Evolutionary conservation across 2,113 vertebrate genomes (phyloP).

Genomic region (Brachyistius frenatus): DNA sequence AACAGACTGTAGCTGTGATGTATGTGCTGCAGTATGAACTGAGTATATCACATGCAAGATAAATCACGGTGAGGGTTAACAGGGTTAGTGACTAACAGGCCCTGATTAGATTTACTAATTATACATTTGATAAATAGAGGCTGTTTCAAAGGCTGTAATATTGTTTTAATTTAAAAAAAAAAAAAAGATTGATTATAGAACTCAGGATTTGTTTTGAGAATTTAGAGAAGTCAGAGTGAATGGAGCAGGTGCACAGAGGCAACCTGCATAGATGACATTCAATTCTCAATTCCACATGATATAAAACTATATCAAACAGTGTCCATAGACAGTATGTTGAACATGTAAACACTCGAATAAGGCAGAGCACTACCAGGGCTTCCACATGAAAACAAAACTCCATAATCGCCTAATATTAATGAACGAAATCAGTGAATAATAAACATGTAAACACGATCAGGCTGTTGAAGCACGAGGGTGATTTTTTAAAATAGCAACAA

Average conservation of each 20-base stretch:
- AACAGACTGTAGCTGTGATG: constrained; percentile 42
- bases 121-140: neutral
- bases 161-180: neutral
- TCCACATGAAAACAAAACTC: neutral
- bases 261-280: neutral
- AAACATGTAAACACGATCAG: neutral
- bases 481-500: neutral
- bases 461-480: neutral
- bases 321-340: neutral
- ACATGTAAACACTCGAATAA: constrained; percentile 33
- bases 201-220: neutral
- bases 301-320: neutral
- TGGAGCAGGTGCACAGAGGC: constrained; percentile 18
- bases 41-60: neutral
- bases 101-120: neutral
- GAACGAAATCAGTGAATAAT: neutral
- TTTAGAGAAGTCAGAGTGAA: neutral
- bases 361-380: constrained; percentile 6
- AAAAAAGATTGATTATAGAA: neutral
- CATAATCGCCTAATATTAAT: too few species aligned
- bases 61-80: neutral
- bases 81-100: neutral
- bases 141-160: neutral
- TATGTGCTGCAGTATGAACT: constrained; percentile 2
- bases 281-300: constrained; percentile 1